Percentiles rank a stretch among this genome's conserved stretches.
phyloP scores from a whole-genome alignment of 2,888 invertebrate species.

The Pandemis cinnamomeana region DNA sequence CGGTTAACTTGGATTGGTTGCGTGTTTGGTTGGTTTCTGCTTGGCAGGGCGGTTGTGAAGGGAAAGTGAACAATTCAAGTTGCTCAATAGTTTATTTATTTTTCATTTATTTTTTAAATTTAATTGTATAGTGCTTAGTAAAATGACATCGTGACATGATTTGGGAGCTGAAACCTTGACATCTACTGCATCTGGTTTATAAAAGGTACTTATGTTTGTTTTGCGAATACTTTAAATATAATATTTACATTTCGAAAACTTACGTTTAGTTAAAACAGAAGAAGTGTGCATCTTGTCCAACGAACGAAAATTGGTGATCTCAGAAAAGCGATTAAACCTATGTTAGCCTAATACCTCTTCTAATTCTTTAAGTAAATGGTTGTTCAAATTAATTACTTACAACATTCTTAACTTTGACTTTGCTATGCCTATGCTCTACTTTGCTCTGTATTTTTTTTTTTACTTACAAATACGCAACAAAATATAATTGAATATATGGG shows the following conservation, averaged over 20 bases:
- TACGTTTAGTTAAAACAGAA: constrained; percentile 1
- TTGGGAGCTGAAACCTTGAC: constrained; percentile 15
- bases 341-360: background rate
- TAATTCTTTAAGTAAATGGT: background rate
- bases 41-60: constrained; percentile 20
- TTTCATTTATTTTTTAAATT: background rate
- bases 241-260: constrained; percentile 26
- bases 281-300: background rate
- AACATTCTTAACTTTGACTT: background rate
- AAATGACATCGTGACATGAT: constrained; percentile 23
- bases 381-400: background rate
- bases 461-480: too few species aligned
- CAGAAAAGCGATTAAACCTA: background rate
- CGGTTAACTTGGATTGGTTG: constrained; percentile 6
- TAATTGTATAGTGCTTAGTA: background rate
- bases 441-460: too few species aligned
- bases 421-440: too few species aligned
- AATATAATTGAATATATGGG: too few species aligned
- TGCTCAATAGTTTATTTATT: constrained; percentile 31
- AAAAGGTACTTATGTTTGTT: constrained; percentile 35
- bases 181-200: constrained; percentile 16
- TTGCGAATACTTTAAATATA: constrained; percentile 19
- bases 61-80: constrained; percentile 36
- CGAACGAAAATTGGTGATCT: background rate
- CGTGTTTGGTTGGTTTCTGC: constrained; percentile 6